These are phyloP conservation scores for Scelioninae gen. 2 DNA, from an alignment of 2,888 invertebrate species.

Conservation along the genomic window DNA sequence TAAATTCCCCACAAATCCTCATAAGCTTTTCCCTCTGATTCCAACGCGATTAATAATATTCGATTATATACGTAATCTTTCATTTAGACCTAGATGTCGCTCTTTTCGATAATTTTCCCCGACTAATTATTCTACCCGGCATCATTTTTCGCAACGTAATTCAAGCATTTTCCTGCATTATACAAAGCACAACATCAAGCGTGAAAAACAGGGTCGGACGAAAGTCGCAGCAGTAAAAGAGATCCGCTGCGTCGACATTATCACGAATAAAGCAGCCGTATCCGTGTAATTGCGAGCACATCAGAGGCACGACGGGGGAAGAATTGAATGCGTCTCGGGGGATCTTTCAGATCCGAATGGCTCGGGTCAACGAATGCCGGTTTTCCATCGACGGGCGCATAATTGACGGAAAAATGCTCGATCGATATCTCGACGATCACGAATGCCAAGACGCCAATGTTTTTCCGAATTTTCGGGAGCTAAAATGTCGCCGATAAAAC, in stretches of 20 bases:
- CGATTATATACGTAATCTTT: too few species aligned
- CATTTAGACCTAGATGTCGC: too few species aligned
- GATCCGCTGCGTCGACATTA: conserved; percentile 40
- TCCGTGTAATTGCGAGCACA: conserved; percentile 44
- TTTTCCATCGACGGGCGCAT: conserved; percentile 3
- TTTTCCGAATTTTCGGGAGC: too few species aligned
- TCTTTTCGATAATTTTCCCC: too few species aligned
- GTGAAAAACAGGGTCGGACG: conserved; percentile 3
- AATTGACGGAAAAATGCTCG: conserved; percentile 26
- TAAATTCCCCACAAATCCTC: too few species aligned
- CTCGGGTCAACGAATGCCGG: conserved; percentile 26
- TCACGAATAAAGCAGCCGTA: conserved; percentile 31
- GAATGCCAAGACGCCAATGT: too few species aligned
- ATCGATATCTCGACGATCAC: conserved; percentile 26
- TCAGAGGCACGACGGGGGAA: conserved; percentile 17
- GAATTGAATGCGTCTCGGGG: conserved; percentile 25
- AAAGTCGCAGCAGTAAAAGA: conserved; percentile 17
- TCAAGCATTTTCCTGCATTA: conserved; percentile 22
- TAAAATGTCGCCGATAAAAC: too few species aligned
- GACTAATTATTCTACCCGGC: background rate
- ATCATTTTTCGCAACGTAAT: conserved; percentile 11
- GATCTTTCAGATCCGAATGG: conserved; percentile 39
- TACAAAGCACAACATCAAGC: conserved; percentile 21
- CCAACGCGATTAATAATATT: too few species aligned
- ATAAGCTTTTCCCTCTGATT: too few species aligned